phyloP scores from a whole-genome alignment of 2,797 vertebrate species.

The Alca torda region DNA sequence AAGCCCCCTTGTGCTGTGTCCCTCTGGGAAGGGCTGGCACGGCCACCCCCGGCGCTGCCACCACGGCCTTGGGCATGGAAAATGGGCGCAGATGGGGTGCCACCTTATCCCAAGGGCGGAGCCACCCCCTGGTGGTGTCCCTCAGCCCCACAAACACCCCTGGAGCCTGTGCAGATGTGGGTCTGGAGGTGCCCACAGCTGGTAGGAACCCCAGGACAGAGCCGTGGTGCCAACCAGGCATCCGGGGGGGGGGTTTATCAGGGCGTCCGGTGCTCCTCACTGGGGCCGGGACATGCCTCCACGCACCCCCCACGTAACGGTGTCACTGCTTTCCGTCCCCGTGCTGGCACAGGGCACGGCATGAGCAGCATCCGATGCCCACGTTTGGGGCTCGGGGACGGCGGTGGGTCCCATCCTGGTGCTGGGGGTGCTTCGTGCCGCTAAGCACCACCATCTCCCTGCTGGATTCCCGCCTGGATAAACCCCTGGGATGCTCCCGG shows the following conservation, averaged over 20 bases:
- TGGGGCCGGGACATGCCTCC: background rate
- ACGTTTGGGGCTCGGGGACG: fast-evolving
- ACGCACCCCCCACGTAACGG: too few species aligned
- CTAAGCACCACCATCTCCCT: background rate
- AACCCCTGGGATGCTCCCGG: fast-evolving
- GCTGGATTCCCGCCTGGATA: background rate
- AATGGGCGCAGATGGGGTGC: background rate
- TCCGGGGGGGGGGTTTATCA: background rate
- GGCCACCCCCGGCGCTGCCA: fast-evolving
- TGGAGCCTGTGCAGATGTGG: background rate
- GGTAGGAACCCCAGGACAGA: background rate
- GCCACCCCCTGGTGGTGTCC: background rate
- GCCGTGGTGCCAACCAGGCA: background rate
- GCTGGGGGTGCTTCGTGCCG: background rate
- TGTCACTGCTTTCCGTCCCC: background rate
- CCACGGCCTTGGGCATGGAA: fast-evolving
- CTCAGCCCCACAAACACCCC: background rate
- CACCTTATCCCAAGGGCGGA: background rate
- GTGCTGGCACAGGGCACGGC: too few species aligned
- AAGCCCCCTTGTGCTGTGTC: background rate
- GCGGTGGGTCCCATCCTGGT: background rate
- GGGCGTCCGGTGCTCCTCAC: background rate
- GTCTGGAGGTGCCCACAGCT: background rate
- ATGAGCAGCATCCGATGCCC: background rate
- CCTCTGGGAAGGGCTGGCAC: background rate